Evolutionary conservation across 2,113 vertebrate species (phyloP), one percentile per base, ranked within the genome.

Genomic region (Triplophysa rosa): DNA sequence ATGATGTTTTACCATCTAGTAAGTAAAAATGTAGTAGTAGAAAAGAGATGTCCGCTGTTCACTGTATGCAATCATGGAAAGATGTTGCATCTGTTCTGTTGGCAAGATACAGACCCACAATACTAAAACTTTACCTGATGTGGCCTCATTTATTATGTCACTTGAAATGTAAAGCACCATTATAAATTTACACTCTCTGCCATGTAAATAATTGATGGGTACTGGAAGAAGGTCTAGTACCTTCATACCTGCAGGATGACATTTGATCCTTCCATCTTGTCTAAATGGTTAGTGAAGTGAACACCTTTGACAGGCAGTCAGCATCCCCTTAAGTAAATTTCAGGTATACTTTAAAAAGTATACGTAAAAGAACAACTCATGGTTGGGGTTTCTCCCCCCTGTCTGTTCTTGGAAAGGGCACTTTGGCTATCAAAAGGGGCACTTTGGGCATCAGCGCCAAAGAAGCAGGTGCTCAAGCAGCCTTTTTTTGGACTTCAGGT

Each of bases 171-270:
- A 67, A 63, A 59, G 70, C 70, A 33, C 56, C 52, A 67, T 73
- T 74, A 80, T 45, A 45, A 11, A 80, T 80, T 58, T 65, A 74
- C 59, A 73, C 24, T 21, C 21, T 26, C 49, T 33, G 33, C 45
- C 52, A 77, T 33, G 19, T 74, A 29, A 67, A 80, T 74, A 67
- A 80, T 74, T 8, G 11, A 74, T 74, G 23, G 17, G 21, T 10
- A 1, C 61, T 54, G 17, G 63, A 11, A 54, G 49, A 58, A 23
- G 14, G 19, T 21, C n/a, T 23, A 67, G 65, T 37, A 19, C 23
- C 37, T 76, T 26, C 19, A 24, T 45, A 26, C 49, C 78, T 61
- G 19, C 26, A 62, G 58, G 29, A 68, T 54, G 37, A 67, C 59
- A 74, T 67, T 49, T 80, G 73, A 72, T 67, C 47, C 65, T 52